Base-by-base conservation (phyloP, 2,113 vertebrate species). In the Coturnix japonica region DNA sequence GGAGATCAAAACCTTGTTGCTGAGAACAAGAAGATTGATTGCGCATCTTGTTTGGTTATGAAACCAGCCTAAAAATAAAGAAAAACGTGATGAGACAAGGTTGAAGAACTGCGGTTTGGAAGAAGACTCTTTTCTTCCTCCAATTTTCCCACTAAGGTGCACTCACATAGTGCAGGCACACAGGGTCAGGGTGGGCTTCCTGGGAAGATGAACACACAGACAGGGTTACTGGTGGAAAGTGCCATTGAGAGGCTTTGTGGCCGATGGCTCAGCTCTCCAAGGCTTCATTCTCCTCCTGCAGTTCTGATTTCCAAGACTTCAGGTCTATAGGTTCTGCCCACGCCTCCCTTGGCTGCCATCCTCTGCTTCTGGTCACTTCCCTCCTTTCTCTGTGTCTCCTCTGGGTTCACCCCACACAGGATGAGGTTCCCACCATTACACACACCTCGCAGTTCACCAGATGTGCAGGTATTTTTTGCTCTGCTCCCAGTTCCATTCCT, bases 51-150 rank as follows among this genome's bases (percentile, higher is more conserved):
- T 51, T 70, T 37, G 18, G 3, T 90, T 93, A 94, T 46, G 82
- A 91, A 94, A 95, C 41, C 56, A 83, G n/a, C 28, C 37, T 89
- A 70, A 89, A 91, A 87, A 2, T 14, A n/a, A 85, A 80, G 56
- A 7, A 37, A 81, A 71, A 3, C 88, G 53, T 15, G 41, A 54
- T 59, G 25, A 95, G 56, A n/a, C 59, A 76, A 63, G 82, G 41
- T 22, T 66, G 61, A 80, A 43, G 28, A 54, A 17, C 14, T 31
- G 41, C 3, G 1, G 12, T 33, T 76, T 43, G 63, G 33, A 74
- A 63, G 63, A 67, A 67, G 71, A 19, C 3, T 2, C 23, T 3
- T 65, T 76, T 49, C 37, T 53, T 53, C 57, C 46, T 74, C 35
- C 53, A 61, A 33, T 70, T 26, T 67, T 80, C 35, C 26, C 41